Evolutionary conservation across 2,113 vertebrate genomes (phyloP).

Genomic region (Halcyon malimbica): DNA sequence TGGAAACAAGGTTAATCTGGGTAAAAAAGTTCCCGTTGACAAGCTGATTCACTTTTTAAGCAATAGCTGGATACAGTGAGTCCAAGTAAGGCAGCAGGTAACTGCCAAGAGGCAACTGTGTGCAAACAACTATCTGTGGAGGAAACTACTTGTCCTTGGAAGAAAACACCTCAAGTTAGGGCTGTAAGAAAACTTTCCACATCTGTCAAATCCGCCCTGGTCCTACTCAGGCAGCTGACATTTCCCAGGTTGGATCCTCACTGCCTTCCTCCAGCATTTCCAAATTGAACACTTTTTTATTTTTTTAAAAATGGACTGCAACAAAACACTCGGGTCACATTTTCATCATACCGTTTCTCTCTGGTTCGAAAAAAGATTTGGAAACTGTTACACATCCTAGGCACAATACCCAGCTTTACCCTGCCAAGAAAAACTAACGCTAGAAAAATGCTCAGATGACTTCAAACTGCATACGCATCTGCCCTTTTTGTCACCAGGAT

Average conservation of each 20-base stretch:
- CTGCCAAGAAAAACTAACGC: slow-evolving; percentile 57
- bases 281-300: background rate
- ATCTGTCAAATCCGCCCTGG: background rate
- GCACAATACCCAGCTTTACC: slow-evolving; percentile 35
- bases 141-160: slow-evolving; percentile 7
- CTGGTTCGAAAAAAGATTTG: background rate
- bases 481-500: background rate
- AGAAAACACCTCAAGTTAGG: background rate
- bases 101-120: background rate
- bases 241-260: background rate
- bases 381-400: slow-evolving; percentile 53
- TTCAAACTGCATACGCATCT: slow-evolving; percentile 11
- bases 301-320: background rate
- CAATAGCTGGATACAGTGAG: background rate
- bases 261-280: background rate
- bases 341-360: background rate
- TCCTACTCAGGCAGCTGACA: background rate
- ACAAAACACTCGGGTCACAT: slow-evolving; percentile 13
- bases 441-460: slow-evolving; percentile 62
- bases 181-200: slow-evolving; percentile 15
- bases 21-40: background rate
- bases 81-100: background rate
- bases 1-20: background rate
- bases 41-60: background rate
- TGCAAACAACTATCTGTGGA: background rate